A percentile compares a stretch with the other conserved stretches of the same genome.
Conservation (phyloP, 2,113 vertebrate genomes). For the human (Homo sapiens) region DNA sequence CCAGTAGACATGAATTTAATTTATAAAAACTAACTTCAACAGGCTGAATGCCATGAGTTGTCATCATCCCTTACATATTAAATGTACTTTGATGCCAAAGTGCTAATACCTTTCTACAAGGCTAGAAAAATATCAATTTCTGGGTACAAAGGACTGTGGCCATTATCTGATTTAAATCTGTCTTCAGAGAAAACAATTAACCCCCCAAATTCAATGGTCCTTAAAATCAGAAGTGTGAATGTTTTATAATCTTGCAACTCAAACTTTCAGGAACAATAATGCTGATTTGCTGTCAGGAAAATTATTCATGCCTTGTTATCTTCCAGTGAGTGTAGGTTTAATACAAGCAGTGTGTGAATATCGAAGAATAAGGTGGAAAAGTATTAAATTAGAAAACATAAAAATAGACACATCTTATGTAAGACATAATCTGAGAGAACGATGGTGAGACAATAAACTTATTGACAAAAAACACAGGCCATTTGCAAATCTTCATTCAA, state of each 20-base stretch:
- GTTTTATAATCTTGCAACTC: background rate
- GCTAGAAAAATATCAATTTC: background rate
- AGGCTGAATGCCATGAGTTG: background rate
- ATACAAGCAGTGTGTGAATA: background rate
- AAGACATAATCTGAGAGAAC: constrained; percentile 39
- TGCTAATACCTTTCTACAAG: background rate
- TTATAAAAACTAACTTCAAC: background rate
- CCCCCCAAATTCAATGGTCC: background rate
- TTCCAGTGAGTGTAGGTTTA: background rate
- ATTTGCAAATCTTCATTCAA: background rate
- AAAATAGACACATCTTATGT: background rate
- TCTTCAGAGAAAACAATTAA: constrained; percentile 37
- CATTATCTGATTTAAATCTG: background rate
- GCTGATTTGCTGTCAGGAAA: constrained; percentile 38
- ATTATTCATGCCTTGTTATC: background rate
- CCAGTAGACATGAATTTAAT: background rate
- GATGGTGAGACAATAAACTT: background rate
- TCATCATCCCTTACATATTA: background rate
- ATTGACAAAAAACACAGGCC: background rate
- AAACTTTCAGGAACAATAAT: background rate
- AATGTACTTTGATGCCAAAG: background rate
- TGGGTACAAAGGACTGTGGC: background rate
- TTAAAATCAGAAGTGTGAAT: constrained; percentile 16
- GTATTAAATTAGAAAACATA: constrained; percentile 28
- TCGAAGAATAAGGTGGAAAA: background rate